Base-by-base conservation (phyloP, 2,888 invertebrate species). In the Eupeodes luniger region DNA sequence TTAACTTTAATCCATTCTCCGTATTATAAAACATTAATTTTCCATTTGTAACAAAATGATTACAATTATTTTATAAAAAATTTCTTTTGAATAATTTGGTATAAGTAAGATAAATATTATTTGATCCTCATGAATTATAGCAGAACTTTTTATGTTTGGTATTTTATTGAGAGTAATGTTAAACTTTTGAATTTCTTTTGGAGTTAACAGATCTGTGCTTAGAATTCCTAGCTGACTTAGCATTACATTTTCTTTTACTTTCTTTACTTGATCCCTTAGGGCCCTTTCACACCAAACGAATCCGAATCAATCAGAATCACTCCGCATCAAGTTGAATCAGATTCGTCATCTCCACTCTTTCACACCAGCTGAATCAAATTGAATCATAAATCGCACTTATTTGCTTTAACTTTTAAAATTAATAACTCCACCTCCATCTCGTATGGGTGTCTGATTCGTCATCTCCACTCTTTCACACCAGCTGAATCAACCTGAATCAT, bases 71-170 rank as follows among this genome's bases (percentile, higher is more conserved):
- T 61, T 79, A 49, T 62, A 69, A 69, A 36, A 72, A 6, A 6
- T 70, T 51, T 11, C 19, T 12, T 76, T 72, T 57, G 62, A 47
- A 72, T 85, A 85, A n/a, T 53, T 76, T 72, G 85, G 77, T 9
- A 85, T 57, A n/a, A 81, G 16, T 80, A 81, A 34, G 12, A 81
- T 62, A 53, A 85, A 85, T 53, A 85, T 72, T 51, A 81, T 72
- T 49, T 72, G 49, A 19, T 84, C 44, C 3, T 84, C 47, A 57
- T 79, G 67, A n/a, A 75, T 47, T 44, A 85, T 76, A 40, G 36
- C 80, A 36, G 64, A 72, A 44, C 69, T 74, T 85, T 85, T 69
- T 27, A 85, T 80, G 40, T 85, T 80, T 47, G 27, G 27, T 51
- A 80, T 49, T 61, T 74, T 69, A n/a, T 16, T 59, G n/a, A 77